Conservation (phyloP, 2,797 vertebrate genomes). For the Aythya fuligula region DNA sequence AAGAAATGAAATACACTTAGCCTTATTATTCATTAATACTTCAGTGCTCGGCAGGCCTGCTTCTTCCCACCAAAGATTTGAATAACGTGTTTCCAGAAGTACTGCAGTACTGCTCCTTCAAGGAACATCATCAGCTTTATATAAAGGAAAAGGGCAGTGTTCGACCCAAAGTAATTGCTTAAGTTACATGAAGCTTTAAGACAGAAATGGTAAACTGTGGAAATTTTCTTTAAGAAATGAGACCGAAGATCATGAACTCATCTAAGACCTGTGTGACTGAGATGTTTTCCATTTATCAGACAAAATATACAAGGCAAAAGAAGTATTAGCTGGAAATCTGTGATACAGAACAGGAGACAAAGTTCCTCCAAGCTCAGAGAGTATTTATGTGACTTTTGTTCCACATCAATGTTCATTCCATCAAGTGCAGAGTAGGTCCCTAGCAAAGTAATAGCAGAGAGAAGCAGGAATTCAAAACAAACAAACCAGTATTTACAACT, state of each 20-base stretch:
- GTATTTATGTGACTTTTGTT: not conserved
- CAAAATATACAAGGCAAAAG: not conserved
- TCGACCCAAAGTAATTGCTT: not conserved
- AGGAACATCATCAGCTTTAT: not conserved
- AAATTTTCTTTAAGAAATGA: constrained; percentile 24
- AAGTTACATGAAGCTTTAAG: not conserved
- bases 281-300: not conserved
- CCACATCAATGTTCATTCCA: not conserved
- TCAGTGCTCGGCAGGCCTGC: not conserved
- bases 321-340: not conserved
- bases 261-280: not conserved
- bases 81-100: constrained; percentile 25
- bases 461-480: not conserved
- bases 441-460: not conserved
- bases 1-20: constrained; percentile 26
- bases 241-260: not conserved
- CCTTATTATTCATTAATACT: constrained; percentile 25
- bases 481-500: not conserved
- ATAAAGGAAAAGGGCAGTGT: not conserved
- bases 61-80: not conserved
- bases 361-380: not conserved
- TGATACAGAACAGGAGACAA: not conserved
- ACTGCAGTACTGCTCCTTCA: not conserved
- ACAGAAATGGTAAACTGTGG: not conserved
- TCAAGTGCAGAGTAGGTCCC: not conserved